phyloP scores from a whole-genome alignment of 2,797 vertebrate genomes.

The Scolopax rusticola region DNA sequence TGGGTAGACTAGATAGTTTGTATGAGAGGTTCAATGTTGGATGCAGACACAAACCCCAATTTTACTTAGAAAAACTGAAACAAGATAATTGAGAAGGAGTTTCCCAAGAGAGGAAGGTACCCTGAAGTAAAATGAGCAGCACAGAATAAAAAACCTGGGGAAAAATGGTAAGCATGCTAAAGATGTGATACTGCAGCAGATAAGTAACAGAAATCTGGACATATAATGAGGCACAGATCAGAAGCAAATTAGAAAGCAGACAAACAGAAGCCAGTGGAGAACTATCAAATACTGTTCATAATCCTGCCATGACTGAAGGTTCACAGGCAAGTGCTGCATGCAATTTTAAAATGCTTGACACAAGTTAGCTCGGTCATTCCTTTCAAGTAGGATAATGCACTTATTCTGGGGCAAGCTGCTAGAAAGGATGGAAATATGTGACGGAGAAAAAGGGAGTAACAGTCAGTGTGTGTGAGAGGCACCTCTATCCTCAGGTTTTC shows the following conservation, averaged over 20 bases:
- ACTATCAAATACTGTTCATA: not conserved
- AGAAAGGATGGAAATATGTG: not conserved
- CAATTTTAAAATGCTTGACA: not conserved
- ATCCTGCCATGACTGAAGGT: not conserved
- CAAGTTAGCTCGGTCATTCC: not conserved
- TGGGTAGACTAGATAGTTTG: not conserved
- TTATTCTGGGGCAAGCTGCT: not conserved
- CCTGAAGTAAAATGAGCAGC: not conserved
- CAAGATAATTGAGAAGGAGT: not conserved
- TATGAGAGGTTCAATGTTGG: not conserved
- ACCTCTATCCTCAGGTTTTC: not conserved
- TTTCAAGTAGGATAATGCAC: rapidly evolving
- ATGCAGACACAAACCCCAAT: not conserved
- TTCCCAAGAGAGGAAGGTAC: not conserved
- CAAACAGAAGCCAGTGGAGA: not conserved
- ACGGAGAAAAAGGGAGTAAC: not conserved
- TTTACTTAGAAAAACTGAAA: not conserved
- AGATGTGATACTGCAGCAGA: not conserved
- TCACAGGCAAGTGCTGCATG: not conserved
- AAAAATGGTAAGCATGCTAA: not conserved
- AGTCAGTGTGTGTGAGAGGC: rapidly evolving
- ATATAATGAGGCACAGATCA: not conserved
- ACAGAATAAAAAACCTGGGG: not conserved
- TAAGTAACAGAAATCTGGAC: not conserved
- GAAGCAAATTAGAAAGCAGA: not conserved